Conservation (phyloP, 2,888 invertebrate genomes). For the Dusona sp. region DNA sequence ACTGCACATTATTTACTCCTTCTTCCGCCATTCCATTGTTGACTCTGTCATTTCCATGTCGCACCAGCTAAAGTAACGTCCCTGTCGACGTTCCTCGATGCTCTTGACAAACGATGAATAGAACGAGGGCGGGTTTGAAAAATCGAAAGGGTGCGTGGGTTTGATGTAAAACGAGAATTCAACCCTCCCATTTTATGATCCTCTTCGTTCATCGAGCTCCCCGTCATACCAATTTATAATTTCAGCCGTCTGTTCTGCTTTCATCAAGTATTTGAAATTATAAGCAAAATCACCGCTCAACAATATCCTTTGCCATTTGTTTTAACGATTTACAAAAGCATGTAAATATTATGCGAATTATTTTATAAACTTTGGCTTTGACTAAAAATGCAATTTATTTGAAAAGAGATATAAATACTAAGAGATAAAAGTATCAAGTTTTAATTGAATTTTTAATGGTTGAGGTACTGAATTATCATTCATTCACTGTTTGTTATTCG, state of each 20-base stretch:
- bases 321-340: background rate
- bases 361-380: background rate
- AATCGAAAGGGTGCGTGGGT: constrained; percentile 45
- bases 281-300: background rate
- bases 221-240: constrained; percentile 67
- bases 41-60: constrained; percentile 72
- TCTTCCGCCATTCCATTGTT: constrained; percentile 51
- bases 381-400: background rate
- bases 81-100: constrained; percentile 56
- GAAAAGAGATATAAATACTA: too few species aligned
- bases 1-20: constrained; percentile 6
- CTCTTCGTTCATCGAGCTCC: constrained; percentile 63
- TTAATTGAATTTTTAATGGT: background rate
- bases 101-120: constrained; percentile 70
- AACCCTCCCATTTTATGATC: constrained; percentile 21
- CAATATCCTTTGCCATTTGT: too few species aligned
- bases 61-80: constrained; percentile 72
- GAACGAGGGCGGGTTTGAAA: constrained; percentile 28
- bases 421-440: too few species aligned
- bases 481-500: background rate
- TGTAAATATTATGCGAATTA: background rate
- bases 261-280: constrained; percentile 8
- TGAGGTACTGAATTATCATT: too few species aligned
- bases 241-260: constrained; percentile 47
- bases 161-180: constrained; percentile 15